Evolutionary conservation across 2,888 invertebrate genomes (phyloP).

Genomic region (Xestia rhomboidea): DNA sequence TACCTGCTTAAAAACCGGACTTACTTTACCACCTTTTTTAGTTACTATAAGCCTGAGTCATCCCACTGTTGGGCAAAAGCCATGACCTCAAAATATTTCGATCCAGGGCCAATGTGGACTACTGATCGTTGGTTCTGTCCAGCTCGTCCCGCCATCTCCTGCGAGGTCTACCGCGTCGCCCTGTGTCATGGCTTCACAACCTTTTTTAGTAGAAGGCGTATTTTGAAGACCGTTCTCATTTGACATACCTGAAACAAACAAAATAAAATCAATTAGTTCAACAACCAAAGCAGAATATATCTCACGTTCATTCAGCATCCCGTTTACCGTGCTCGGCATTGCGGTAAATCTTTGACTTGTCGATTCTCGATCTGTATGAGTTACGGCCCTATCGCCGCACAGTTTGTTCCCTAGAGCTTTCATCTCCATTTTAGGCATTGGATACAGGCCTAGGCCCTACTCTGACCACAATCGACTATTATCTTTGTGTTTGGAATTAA

Average conservation of each 20-base stretch:
- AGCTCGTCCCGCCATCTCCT: too few relatives aligned
- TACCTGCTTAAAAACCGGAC: background rate
- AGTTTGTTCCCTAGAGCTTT: constrained; percentile 79
- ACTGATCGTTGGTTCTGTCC: too few relatives aligned
- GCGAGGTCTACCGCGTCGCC: too few relatives aligned
- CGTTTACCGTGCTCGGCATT: constrained; percentile 69
- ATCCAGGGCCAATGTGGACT: too few relatives aligned
- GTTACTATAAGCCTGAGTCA: background rate
- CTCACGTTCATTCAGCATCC: constrained; percentile 26
- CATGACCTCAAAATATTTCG: too few relatives aligned
- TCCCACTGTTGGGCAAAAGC: too few relatives aligned
- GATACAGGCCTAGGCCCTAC: constrained; percentile 73
- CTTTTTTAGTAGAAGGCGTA: background rate
- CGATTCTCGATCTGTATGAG: constrained; percentile 83
- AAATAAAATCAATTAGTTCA: constrained; percentile 44
- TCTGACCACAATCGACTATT: constrained; percentile 64
- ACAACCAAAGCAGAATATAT: constrained; percentile 27
- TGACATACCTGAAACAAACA: constrained; percentile 65
- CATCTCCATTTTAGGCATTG: constrained; percentile 84
- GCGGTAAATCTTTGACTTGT: constrained; percentile 77
- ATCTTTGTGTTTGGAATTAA: constrained; percentile 55
- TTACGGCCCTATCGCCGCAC: constrained; percentile 76
- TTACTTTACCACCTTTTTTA: background rate
- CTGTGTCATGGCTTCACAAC: background rate
- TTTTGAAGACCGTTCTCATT: background rate